Evolutionary conservation across 2,797 vertebrate species (phyloP), one percentile per base, ranked within the genome.

Genomic region (Aeoliscus strigatus): DNA sequence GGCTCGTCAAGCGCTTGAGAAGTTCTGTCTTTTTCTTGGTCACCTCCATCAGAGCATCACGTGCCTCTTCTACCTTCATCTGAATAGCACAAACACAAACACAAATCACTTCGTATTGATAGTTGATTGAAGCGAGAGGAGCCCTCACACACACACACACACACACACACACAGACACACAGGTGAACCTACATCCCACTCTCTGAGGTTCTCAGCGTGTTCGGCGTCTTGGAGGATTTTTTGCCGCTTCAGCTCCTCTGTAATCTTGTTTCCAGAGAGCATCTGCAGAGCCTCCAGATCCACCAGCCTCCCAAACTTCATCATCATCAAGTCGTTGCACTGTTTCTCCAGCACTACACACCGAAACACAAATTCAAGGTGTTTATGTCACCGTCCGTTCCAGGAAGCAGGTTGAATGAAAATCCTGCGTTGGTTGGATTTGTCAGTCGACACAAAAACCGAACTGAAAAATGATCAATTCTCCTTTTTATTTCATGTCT

Each of bases 201-300:
- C 42, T 55, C 75, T 82, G 23, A 93, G 59, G 43, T 94, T 91
- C 32, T 71, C 53, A 1, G 63, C 58, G 3, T 88, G 74, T 2
- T 16, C 8, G 0, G 70, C 35, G 17, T 92, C 90, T 23, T 75
- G 82, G 48, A 81, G 71, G 41, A 87, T 72, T 38, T 87, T 88
- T 43, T 85, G 86, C 42, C 92, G 87, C 74, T 82, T 90, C 49
- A 96, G 64, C 59, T 95, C 89, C 71, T 94, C 93, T 62, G 92
- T 42, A 1, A 9, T 82, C 36, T 81, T 77, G 59, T 88, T 94
- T 29, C 90, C 86, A 0, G 89, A 86, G 45, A 88, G 63, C 0
- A 79, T 93, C 75, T 91, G 92, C 54, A 98, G 79, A 17, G 83
- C 87, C 62, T 93, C 90, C 63, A 98, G 77, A 49, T 97, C 82